phyloP scores from a whole-genome alignment of 2,113 vertebrate genomes.

The Probosciger aterrimus region DNA sequence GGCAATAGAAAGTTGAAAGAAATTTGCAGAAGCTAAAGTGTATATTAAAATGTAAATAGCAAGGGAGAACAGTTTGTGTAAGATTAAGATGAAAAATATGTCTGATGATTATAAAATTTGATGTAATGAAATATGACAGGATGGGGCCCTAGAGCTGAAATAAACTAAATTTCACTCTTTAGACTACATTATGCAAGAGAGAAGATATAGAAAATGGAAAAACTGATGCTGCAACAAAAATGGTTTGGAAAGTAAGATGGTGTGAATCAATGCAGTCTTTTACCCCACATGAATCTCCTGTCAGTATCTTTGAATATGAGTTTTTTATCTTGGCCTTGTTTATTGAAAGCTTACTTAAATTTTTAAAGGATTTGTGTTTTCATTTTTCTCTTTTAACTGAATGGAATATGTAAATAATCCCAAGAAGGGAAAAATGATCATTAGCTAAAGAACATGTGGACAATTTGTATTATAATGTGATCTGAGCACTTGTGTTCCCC shows the following conservation, averaged over 20 bases:
- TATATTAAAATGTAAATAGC: conserved; percentile 41
- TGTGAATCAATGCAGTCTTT: not conserved
- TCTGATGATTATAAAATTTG: conserved; percentile 41
- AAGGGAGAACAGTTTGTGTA: conserved; percentile 18
- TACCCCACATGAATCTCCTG: not conserved
- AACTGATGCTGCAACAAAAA: conserved; percentile 41
- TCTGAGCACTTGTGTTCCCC: not conserved
- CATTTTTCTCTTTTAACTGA: not conserved
- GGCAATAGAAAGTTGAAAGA: not conserved
- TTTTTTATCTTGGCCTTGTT: not conserved
- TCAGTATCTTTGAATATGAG: not conserved
- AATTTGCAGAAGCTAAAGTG: not conserved
- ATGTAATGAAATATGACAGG: conserved; percentile 43
- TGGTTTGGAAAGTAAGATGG: not conserved
- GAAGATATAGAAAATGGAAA: conserved; percentile 12
- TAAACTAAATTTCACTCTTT: conserved; percentile 44
- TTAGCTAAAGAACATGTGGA: not conserved
- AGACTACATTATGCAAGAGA: conserved; percentile 33
- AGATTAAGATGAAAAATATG: conserved; percentile 22
- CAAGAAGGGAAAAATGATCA: not conserved
- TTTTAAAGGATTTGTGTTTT: not conserved
- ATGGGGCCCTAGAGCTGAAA: conserved; percentile 28
- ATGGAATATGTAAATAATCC: not conserved
- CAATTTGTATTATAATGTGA: not conserved
- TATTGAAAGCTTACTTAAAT: not conserved